Percentiles rank a stretch among this genome's conserved stretches.
Conservation (phyloP, 1,140 invertebrate species). For the Diorhabda carinulata region DNA sequence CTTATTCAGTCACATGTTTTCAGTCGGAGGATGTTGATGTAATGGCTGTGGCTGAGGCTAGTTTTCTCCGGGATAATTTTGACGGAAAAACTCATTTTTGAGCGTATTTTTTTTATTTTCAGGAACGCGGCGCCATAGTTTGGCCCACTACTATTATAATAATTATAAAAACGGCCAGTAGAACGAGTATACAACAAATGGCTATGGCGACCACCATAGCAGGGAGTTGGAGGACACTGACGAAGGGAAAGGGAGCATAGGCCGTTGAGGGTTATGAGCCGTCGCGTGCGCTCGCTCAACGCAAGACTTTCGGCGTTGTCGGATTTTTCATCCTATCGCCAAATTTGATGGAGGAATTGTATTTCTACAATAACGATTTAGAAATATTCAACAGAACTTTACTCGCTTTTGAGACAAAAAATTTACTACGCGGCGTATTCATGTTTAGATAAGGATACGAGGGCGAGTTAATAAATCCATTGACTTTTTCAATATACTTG, state of each 20-base stretch:
- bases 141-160: conserved; percentile 74
- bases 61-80: not conserved
- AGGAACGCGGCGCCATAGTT: conserved; percentile 51
- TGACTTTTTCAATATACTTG: no score
- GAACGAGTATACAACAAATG: conserved; percentile 71
- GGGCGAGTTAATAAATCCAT: no score
- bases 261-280: conserved; percentile 14
- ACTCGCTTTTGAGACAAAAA: no score
- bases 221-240: conserved; percentile 28
- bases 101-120: not conserved
- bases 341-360: conserved; percentile 3
- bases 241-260: conserved; percentile 10
- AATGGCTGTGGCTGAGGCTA: not conserved
- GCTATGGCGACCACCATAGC: conserved; percentile 68
- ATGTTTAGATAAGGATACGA: no score
- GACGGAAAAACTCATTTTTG: no score
- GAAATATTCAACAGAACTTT: no score
- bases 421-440: no score
- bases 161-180: conserved; percentile 71
- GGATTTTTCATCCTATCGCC: not conserved
- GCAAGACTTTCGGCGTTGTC: conserved; percentile 5
- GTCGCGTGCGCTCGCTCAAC: conserved; percentile 24
- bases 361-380: no score
- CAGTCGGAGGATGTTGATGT: not conserved
- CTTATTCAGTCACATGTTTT: conserved; percentile 15